Base-by-base conservation (phyloP, 2,113 vertebrate genomes). In the Halcyon senegalensis region DNA sequence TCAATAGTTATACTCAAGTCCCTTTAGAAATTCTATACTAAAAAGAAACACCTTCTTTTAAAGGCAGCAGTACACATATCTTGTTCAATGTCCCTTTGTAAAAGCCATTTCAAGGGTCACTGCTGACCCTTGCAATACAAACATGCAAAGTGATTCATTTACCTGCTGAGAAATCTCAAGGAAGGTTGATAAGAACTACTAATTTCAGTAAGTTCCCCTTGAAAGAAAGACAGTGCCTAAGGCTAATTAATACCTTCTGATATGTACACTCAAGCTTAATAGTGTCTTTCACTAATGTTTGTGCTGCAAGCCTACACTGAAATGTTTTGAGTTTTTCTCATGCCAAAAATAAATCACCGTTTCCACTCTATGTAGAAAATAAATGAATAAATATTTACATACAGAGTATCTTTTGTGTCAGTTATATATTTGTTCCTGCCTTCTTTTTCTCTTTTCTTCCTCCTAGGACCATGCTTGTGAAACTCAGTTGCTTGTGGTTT, bases 181-280 rank as follows among this genome's bases (percentile, higher is more conserved):
- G 20, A 75, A 87, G 4, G 31, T 41, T 80, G 63, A 3, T 55
- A 64, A 82, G 59, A 70, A 78, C 25, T n/a, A 43, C 28, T 35
- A 56, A 90, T 64, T 69, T 66, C 39, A 59, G 5, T 50, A 39
- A 91, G 33, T 41, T 67, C 43, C 46, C 24, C 46, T 10, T 10
- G 20, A 70, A 88, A 70, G 11, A 63, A 67, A 88, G 25, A 41
- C 18, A 43, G 28, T 23, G 37, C n/a, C 56, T 58, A 55, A 37
- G n/a, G 18, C 68, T 80, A 44, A 31, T 16, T 31, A 39, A 1
- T 60, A 16, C 13, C 56, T 76, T 66, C n/a, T 23, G 35, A 70
- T 31, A 55, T 0, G 0, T 27, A 10, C 4, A 6, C 37, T 79
- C 25, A 75, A 33, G 5, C 37, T 79, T 20, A 75, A 33, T 3